phyloP scores from a whole-genome alignment of 2,888 invertebrate genomes.

The Callyntrura sp. region DNA sequence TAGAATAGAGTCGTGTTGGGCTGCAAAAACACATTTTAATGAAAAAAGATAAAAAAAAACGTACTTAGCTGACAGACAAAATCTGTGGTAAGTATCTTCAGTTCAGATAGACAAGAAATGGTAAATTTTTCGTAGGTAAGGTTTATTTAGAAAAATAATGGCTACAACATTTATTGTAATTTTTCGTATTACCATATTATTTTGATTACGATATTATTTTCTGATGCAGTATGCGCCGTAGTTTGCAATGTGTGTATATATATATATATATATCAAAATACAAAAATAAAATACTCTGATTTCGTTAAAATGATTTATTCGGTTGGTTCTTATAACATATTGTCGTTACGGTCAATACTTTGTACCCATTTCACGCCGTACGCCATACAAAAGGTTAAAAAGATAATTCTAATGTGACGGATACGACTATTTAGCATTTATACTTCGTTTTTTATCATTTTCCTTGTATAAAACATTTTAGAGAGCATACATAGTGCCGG shows the following conservation, averaged over 20 bases:
- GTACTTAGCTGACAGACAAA: slow-evolving; percentile 6
- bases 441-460: neutral
- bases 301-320: no score
- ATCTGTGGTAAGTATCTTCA: slow-evolving; percentile 24
- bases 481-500: no score
- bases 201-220: slow-evolving; percentile 1
- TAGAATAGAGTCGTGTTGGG: neutral
- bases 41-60: slow-evolving; percentile 7
- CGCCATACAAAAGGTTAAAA: neutral
- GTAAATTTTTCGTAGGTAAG: slow-evolving; percentile 11
- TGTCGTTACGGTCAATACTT: neutral
- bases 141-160: neutral
- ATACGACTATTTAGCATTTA: neutral
- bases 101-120: neutral
- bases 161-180: neutral
- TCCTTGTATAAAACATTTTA: no score
- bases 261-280: no score
- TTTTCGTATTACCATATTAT: neutral
- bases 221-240: neutral
- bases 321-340: neutral
- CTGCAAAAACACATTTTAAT: slow-evolving; percentile 24
- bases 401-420: neutral
- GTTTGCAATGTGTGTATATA: no score
- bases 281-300: no score
- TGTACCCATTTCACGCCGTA: neutral